Base-by-base conservation (phyloP, 1,140 invertebrate species). In the Temnothorax longispinosus region DNA sequence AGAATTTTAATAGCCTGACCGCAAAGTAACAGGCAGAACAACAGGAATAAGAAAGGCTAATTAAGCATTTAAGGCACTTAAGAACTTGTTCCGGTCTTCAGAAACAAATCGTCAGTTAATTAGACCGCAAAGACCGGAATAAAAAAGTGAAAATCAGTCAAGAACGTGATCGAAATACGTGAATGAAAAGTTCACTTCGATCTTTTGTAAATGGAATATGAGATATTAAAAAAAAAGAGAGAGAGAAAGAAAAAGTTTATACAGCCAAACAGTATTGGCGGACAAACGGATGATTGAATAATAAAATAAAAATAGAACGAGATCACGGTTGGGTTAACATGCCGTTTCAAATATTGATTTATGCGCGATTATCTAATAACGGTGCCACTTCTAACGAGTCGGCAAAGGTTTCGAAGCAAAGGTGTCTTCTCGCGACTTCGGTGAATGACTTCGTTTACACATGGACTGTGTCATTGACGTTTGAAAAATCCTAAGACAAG, bases 401-500 rank as follows among this genome's bases (percentile, higher is more conserved):
- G 8, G 32, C n/a, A n/a, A 47, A 69, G 18, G 18, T 65, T 21
- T 41, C 18, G 38, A 21, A 7, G 41, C 56, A 65, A 65, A 18
- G 21, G 5, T 5, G n/a, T 8, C 18, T n/a, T 0, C 50, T 41
- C 35, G 44, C 56, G n/a, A 0, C 7, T 27, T 27, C 1, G 10
- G 15, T n/a, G n/a, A 41, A 69, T 15, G 32, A 35, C 32, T 18
- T 21, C 11, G 0, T 38, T 58, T 75, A 38, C 21, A 27, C 27
- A 27, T 27, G 41, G 38, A 13, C 35, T 0, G 47, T 27, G 27
- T 27, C 27, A 27, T 44, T n/a, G 44, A 75, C 35, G 8, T 75
- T 74, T 60, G 27, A 75, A 84, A 84, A 60, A 50, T 74, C 11
- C 32, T 15, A 62, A 84, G 56, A 18, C 44, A 15, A 81, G 47